A percentile compares a stretch with the other conserved stretches of the same genome.
Evolutionary conservation across 2,797 vertebrate genomes (phyloP).

Genomic region (Orestias chungarensis): DNA sequence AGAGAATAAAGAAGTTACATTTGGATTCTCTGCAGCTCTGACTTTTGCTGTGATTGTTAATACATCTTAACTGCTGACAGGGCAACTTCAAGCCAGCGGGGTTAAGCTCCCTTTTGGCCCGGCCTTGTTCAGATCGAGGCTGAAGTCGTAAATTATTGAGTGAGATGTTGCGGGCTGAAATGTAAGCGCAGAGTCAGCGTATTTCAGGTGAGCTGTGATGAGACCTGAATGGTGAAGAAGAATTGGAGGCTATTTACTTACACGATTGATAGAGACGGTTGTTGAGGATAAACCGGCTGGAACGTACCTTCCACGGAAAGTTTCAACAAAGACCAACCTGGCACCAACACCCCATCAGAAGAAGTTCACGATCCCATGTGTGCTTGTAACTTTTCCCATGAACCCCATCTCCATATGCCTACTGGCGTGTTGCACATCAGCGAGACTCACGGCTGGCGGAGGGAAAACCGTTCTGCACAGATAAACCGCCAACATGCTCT

Average conservation of each 20-base stretch:
- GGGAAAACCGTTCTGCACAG: slow-evolving; percentile 2
- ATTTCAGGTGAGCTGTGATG: slow-evolving; percentile 33
- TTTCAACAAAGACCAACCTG: not conserved
- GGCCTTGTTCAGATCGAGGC: slow-evolving; percentile 30
- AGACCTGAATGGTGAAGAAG: slow-evolving; percentile 16
- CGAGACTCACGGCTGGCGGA: slow-evolving; percentile 13
- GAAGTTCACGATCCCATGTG: slow-evolving; percentile 18
- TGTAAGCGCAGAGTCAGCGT: slow-evolving; percentile 44
- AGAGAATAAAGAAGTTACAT: not conserved
- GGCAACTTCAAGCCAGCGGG: slow-evolving; percentile 2
- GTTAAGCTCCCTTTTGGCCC: slow-evolving; percentile 46
- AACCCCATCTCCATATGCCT: slow-evolving; percentile 39
- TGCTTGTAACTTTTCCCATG: slow-evolving; percentile 26
- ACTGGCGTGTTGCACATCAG: slow-evolving; percentile 31
- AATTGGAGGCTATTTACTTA: slow-evolving; percentile 2
- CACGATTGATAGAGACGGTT: slow-evolving; percentile 24
- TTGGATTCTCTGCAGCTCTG: slow-evolving; percentile 6
- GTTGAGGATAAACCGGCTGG: slow-evolving; percentile 1
- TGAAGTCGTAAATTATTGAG: slow-evolving; percentile 60
- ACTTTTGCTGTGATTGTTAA: slow-evolving; percentile 19
- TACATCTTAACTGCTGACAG: slow-evolving; percentile 34
- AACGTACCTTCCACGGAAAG: not conserved
- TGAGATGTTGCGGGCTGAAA: slow-evolving; percentile 31
- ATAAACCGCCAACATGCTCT: slow-evolving; percentile 8
- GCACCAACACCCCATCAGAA: slow-evolving; percentile 30